A percentile compares a stretch with the other conserved stretches of the same genome.
Conservation (phyloP, 2,797 vertebrate species). For the Danio tinwini region DNA sequence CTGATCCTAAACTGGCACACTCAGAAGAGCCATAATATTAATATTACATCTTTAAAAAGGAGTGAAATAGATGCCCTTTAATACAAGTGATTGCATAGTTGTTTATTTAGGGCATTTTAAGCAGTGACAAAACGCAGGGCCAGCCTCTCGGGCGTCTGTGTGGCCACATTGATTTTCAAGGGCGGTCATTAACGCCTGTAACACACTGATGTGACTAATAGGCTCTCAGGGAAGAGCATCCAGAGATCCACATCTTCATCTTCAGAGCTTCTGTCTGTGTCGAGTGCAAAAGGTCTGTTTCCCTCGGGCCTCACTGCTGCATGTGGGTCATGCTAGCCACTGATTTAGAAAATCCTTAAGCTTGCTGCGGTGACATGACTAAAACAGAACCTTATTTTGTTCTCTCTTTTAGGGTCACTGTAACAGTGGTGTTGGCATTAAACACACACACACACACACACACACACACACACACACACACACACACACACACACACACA, state of each 20-base stretch:
- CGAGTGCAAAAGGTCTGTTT: slow-evolving; percentile 39
- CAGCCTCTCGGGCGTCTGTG: background rate
- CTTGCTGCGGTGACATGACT: slow-evolving; percentile 64
- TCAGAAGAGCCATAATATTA: too few relatives aligned
- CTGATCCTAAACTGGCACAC: too few relatives aligned
- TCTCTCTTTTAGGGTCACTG: slow-evolving; percentile 2
- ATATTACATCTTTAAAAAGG: too few relatives aligned
- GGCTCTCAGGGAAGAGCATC: background rate
- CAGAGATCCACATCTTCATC: slow-evolving; percentile 38
- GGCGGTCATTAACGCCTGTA: background rate
- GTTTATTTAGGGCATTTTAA: background rate
- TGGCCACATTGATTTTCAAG: slow-evolving; percentile 23
- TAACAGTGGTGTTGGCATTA: background rate
- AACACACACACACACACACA: background rate
- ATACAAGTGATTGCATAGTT: background rate
- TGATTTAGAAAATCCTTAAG: slow-evolving; percentile 64
- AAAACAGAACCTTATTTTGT: slow-evolving; percentile 18
- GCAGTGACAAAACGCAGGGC: slow-evolving; percentile 14
- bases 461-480: background rate
- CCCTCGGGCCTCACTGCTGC: slow-evolving; percentile 48
- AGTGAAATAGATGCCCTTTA: too few relatives aligned
- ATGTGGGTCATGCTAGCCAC: slow-evolving; percentile 70
- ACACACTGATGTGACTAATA: slow-evolving; percentile 19
- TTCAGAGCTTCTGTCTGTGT: background rate
- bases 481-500: too few relatives aligned